Percentiles rank a stretch among this genome's conserved stretches.
Evolutionary conservation across 2,113 vertebrate species (phyloP).

Genomic region (Catharus bicknelli): DNA sequence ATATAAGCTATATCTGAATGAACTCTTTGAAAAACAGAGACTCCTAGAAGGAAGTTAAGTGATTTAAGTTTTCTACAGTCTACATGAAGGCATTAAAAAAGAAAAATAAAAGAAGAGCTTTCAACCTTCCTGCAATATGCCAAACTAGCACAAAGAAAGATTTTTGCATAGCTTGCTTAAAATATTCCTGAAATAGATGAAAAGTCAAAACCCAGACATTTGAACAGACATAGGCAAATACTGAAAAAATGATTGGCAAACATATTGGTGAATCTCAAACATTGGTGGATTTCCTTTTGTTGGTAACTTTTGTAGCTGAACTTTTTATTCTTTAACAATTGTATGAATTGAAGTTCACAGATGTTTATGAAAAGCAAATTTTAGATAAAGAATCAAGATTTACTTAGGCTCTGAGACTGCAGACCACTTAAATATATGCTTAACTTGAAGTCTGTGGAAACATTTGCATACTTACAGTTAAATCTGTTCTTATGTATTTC

Average conservation of each 20-base stretch:
- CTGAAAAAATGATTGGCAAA: constrained; percentile 57
- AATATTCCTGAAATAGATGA: constrained; percentile 51
- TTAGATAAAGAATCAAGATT: constrained; percentile 40
- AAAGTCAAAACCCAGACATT: constrained; percentile 53
- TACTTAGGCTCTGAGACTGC: constrained; percentile 21
- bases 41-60: constrained; percentile 16
- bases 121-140: neutral
- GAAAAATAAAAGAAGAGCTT: neutral
- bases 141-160: constrained; percentile 5
- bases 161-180: constrained; percentile 57
- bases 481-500: neutral
- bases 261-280: constrained; percentile 44
- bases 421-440: constrained; percentile 31
- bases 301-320: constrained; percentile 44
- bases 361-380: constrained; percentile 62
- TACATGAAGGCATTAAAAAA: neutral
- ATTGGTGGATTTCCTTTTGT: constrained; percentile 27
- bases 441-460: constrained; percentile 36
- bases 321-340: constrained; percentile 31
- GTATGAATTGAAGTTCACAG: neutral
- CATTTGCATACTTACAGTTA: constrained; percentile 29
- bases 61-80: constrained; percentile 9
- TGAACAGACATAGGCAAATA: constrained; percentile 51
- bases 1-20: constrained; percentile 2
- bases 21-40: constrained; percentile 9